A percentile compares a stretch with the other conserved stretches of the same genome.
phyloP scores from a whole-genome alignment of 2,797 vertebrate genomes.

The Yasuhikotakia modesta region DNA sequence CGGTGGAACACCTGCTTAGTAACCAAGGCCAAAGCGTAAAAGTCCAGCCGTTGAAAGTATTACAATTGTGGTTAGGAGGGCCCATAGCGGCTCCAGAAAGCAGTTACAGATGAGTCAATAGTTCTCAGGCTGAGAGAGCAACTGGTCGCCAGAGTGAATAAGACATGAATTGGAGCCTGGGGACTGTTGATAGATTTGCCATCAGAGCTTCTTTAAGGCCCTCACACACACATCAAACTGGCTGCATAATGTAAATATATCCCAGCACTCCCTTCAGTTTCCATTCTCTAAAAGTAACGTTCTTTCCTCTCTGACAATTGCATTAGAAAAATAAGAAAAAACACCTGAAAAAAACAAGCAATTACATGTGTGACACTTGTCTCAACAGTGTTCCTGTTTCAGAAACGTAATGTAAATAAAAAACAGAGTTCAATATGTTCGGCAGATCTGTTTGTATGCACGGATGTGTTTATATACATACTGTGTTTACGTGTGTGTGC shows the following conservation, averaged over 20 bases:
- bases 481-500: constrained; percentile 32
- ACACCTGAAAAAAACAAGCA: constrained; percentile 12
- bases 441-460: constrained; percentile 42
- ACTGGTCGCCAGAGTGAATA: constrained; percentile 43
- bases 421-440: constrained; percentile 19
- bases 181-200: constrained; percentile 52
- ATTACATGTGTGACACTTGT: constrained; percentile 36
- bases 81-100: constrained; percentile 41
- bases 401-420: constrained; percentile 42
- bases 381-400: constrained; percentile 39
- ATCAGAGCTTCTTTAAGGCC: constrained; percentile 33
- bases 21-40: constrained; percentile 43
- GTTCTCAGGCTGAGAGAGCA: constrained; percentile 55
- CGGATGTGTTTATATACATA: constrained; percentile 35
- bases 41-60: constrained; percentile 35
- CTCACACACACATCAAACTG: constrained; percentile 32
- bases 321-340: neutral
- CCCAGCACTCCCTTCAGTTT: constrained; percentile 21
- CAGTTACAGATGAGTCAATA: constrained; percentile 48
- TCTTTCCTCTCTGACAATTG: constrained; percentile 3
- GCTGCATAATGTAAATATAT: constrained; percentile 26
- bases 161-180: constrained; percentile 30
- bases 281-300: constrained; percentile 29
- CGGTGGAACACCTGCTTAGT: constrained; percentile 56
- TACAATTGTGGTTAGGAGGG: constrained; percentile 42